Conservation (phyloP, 2,888 invertebrate genomes). For the Cactoblastis cactorum region DNA sequence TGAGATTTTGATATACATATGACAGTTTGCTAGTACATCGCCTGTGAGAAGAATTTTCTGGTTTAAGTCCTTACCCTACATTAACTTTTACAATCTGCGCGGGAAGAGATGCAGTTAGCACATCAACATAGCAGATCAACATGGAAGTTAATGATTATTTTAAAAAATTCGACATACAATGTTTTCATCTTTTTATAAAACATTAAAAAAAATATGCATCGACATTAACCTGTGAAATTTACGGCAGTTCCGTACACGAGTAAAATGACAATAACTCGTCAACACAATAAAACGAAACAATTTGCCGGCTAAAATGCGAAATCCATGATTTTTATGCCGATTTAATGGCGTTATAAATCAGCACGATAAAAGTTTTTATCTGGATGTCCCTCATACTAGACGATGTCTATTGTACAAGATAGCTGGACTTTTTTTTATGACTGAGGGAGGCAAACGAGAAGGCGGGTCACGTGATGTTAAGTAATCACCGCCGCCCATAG, state of each 20-base stretch:
- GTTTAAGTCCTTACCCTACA: too few species aligned
- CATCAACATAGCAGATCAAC: too few species aligned
- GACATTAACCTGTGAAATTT: conserved; percentile 2
- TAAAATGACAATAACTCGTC: conserved; percentile 21
- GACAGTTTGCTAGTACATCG: too few species aligned
- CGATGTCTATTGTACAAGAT: not conserved
- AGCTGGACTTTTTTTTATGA: not conserved
- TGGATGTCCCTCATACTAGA: conserved; percentile 28
- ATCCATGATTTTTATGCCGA: conserved; percentile 54
- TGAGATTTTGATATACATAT: too few species aligned
- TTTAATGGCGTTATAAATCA: conserved; percentile 63
- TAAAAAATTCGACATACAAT: too few species aligned
- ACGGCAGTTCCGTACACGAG: conserved; percentile 2
- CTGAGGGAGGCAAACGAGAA: too few species aligned
- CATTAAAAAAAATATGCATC: conserved; percentile 14
- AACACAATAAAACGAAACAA: conserved; percentile 46
- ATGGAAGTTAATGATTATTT: too few species aligned
- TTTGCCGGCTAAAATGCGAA: conserved; percentile 47
- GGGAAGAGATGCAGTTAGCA: too few species aligned
- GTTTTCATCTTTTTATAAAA: not conserved
- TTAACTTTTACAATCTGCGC: too few species aligned
- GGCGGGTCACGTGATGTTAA: too few species aligned
- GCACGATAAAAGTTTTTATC: conserved; percentile 49
- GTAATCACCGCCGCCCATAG: too few species aligned
- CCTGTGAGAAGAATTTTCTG: too few species aligned